Conservation (phyloP, 2,888 invertebrate genomes). For the Anthoptus insignis region DNA sequence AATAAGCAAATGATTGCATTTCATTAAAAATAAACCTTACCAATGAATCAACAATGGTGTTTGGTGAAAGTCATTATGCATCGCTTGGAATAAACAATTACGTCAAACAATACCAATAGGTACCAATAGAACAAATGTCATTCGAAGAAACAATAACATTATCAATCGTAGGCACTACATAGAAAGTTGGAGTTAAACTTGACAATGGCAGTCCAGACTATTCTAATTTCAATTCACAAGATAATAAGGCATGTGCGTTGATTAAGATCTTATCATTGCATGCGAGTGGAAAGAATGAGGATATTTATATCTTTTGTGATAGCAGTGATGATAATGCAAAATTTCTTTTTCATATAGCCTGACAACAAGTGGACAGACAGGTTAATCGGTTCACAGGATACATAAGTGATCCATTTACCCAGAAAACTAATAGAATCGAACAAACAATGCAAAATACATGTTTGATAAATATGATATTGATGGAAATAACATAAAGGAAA, state of each 20-base stretch:
- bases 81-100: constrained; percentile 46
- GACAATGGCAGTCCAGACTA: neutral
- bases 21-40: constrained; percentile 58
- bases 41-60: constrained; percentile 55
- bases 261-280: neutral
- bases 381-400: too few species aligned
- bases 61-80: constrained; percentile 45
- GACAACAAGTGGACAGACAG: too few species aligned
- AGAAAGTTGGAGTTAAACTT: constrained; percentile 5
- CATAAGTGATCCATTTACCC: too few species aligned
- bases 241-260: neutral
- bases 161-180: constrained; percentile 9
- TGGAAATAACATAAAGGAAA: neutral
- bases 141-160: constrained; percentile 21
- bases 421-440: too few species aligned
- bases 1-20: constrained; percentile 62
- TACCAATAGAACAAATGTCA: constrained; percentile 16
- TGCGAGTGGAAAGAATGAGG: neutral
- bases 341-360: too few species aligned
- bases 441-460: too few species aligned
- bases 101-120: constrained; percentile 30
- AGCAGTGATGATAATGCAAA: neutral
- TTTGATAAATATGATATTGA: too few species aligned
- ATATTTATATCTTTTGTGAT: neutral
- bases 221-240: constrained; percentile 4